Base-by-base conservation (phyloP, 2,113 vertebrate species). In the Oncorhynchus mykiss region DNA sequence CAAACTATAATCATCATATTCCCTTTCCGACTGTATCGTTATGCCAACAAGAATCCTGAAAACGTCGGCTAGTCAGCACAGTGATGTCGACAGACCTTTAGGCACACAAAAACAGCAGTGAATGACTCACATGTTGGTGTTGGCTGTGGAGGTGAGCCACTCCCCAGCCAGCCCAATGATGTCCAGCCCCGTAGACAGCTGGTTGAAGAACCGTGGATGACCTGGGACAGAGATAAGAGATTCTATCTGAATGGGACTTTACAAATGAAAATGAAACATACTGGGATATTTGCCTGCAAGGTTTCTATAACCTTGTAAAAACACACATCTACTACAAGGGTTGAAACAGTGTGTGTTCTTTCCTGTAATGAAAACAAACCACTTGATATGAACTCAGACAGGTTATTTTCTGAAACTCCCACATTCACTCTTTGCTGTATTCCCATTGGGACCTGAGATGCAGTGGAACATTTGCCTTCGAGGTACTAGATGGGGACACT, bases 161-260 rank as follows among this genome's bases (percentile, higher is more conserved):
- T 99, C 98, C 5, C 97, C 98, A 0, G 97, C 97, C 91, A 99
- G 87, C 20, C 97, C 98, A 68, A 99, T 98, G 22, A 99, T 95
- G 87, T 99, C 98, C 85, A 99, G 85, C 49, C 98, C 98, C 45
- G 96, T 95, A 3, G 98, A 99, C 31, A 99, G 88, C 91, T 99
- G 98, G 83, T 99, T 99, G 90, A 99, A 99, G 91, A 99, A 99
- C 34, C 98, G 95, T 77, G 97, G 97, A 45, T 99, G 98, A 91
- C 98, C 98, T 99, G 74, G 85, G 82, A 59, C 59, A 67, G 12
- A 29, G 7, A 85, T 6, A 85, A 49, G 27, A 74, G 20, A 8
- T 20, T 14, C n/a, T 8, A 34, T 62, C n/a, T 62, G 13, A n/a
- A 22, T 62, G n/a, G 20, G n/a, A 22, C n/a, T 22, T 62, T 9